Evolutionary conservation across 2,797 vertebrate genomes (phyloP), one percentile per base, ranked within the genome.

Genomic region (Urosaurus nigricauda): DNA sequence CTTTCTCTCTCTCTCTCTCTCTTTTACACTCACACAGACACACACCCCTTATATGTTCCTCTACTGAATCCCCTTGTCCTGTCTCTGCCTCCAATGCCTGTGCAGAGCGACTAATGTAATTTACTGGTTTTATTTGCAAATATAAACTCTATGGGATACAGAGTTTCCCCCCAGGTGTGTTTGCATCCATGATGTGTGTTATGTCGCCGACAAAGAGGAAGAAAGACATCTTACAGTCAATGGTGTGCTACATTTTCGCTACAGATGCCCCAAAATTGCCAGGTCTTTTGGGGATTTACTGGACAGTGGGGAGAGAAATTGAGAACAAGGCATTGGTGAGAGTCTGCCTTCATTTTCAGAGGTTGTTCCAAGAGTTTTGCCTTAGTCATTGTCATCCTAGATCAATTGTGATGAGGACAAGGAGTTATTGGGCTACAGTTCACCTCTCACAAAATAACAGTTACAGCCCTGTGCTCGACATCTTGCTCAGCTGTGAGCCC

Each of bases 51-150:
- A 70, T 71, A 73, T 53, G 14, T 29, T 83, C 80, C 78, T 85
- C 86, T 65, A 65, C 85, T 12, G 43, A 84, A 77, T 43, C 83
- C 35, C 58, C 80, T 56, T 24, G 79, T 75, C 87, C 53, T 74
- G 32, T 83, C 87, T 88, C 87, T 85, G 87, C 87, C 83, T 88
- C 87, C 83, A 82, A 90, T 77, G 71, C 78, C 86, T 91, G 83
- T 91, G 87, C 87, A 91, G 87, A 91, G 83, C 78, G 83, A 91
- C 83, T 82, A 88, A 91, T 91, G 90, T 91, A 91, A 88, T 91
- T 90, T 91, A 91, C 68, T 88, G 87, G 60, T 91, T 91, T 91
- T 88, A 91, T 91, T 91, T 91, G 83, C 88, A 89, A 89, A 87
- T 87, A 89, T 89, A 91, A 87, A 89, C 80, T 91, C 85, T 81